Conservation (phyloP, 2,888 invertebrate species). For the Troglohyphantes excavatus region DNA sequence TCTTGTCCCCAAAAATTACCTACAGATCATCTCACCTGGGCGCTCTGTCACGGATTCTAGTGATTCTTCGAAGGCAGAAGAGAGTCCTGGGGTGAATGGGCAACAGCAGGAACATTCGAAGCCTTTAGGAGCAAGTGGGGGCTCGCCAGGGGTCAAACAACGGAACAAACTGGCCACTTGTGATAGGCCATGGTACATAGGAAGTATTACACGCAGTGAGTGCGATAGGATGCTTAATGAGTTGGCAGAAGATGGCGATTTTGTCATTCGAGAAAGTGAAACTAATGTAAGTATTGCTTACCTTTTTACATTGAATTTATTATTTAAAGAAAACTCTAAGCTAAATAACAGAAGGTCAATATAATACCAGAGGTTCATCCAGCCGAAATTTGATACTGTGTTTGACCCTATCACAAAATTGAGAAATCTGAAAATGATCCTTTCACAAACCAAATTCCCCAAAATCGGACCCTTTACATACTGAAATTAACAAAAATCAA, state of each 20-base stretch:
- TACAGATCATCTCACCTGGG: constrained; percentile 86
- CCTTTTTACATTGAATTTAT: too few relatives aligned
- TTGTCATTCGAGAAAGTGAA: constrained; percentile 98
- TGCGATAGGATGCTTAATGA: constrained; percentile 97
- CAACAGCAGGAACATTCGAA: constrained; percentile 73
- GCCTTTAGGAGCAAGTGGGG: constrained; percentile 69
- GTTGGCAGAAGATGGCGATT: constrained; percentile 98
- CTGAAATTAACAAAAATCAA: too few relatives aligned
- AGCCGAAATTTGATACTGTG: too few relatives aligned
- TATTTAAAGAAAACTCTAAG: too few relatives aligned
- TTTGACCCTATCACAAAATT: too few relatives aligned
- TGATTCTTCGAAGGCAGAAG: constrained; percentile 67
- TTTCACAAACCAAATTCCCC: too few relatives aligned
- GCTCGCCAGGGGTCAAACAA: constrained; percentile 74
- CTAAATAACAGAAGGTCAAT: too few relatives aligned
- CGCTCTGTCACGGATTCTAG: constrained; percentile 68
- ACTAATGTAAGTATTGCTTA: constrained; percentile 91
- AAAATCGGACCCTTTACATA: too few relatives aligned
- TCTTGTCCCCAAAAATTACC: constrained; percentile 96
- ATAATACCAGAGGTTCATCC: too few relatives aligned
- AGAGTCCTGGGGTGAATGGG: constrained; percentile 55
- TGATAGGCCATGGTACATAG: constrained; percentile 98
- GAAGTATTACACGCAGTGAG: constrained; percentile 96
- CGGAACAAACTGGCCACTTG: constrained; percentile 93
- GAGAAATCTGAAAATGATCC: too few relatives aligned